Evolutionary conservation across 2,888 invertebrate genomes (phyloP), one percentile per base, ranked within the genome.

Genomic region (Dendrolimus pini): DNA sequence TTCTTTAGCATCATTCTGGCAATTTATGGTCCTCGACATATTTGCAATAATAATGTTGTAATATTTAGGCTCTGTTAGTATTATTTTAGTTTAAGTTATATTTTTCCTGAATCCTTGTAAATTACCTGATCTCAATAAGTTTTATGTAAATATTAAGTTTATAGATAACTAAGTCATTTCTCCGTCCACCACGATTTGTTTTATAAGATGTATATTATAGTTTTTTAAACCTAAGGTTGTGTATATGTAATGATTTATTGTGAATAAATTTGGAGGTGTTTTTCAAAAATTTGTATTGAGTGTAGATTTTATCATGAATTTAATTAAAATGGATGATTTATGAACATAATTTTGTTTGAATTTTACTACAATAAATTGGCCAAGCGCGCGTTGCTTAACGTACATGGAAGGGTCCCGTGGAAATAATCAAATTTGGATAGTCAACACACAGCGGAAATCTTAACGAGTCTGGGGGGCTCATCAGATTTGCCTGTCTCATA

Each of bases 81-180:
- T 78, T 80, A 77, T 69, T 71, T 74, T 30, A 30, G 30, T 6
- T 30, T 30, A 30, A 75, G 70, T 61, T 63, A 68, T 69, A 65
- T 70, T 67, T 65, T 67, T 70, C 74, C 67, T 72, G 65, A 70
- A 71, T 69, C 70, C 77, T 80, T 87, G 85, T 87, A 86, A 66
- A 85, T 84, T 85, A 75, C 82, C 82, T 89, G 89, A 89, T 89
- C 89, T 89, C 89, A 89, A 81, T 75, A 72, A 78, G 74, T 61
- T 75, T 66, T 72, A 61, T 85, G 79, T 88, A 83, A 75, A 86
- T 86, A 85, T 76, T 77, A 77, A 72, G 72, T 71, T 67, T 69
- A 69, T 69, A 47, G 47, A 10, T 47, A 10, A 10, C 47, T 47
- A 47, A 47, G 63, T 64, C 66, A 69, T 65, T 61, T 65, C 69